Base-by-base conservation (phyloP, 2,797 vertebrate genomes). In the Myiothlypis chrysogaster region DNA sequence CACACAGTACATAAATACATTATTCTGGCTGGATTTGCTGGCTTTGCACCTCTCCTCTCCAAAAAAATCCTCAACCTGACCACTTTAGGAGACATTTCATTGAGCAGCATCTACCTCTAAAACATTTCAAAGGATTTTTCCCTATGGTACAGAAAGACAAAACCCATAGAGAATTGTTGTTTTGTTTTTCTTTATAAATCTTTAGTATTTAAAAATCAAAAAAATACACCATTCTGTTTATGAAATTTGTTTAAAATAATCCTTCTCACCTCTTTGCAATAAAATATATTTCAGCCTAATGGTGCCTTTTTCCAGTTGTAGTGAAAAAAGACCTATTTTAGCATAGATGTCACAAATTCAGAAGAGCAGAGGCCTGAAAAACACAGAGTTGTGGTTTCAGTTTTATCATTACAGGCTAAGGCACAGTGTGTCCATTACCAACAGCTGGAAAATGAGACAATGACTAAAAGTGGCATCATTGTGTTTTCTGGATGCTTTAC, bases 361-460 rank as follows among this genome's bases (percentile, higher is more conserved):
- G 57, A 94, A 89, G 41, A 92, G 41, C 61, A 56, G 66, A 91
- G 63, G 83, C 44, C 63, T 68, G 17, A 61, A 87, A 93, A 94
- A 89, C 49, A 73, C 27, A n/a, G 41, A 73, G 25, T 11, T 11
- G 11, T 87, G 57, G 64, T 43, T 66, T 87, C 80, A 59, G 68
- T 89, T 94, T 85, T 83, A 55, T 66, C 91, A 57, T 82, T 69
- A 9, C 32, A 89, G 77, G 13, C 46, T 56, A 41, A 90, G 63
- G 60, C 52, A 49, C 25, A 60, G 24, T 34, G 17, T 59, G 34
- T 69, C 75, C 52, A 25, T 79, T 92, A 66, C 61, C 70, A 91
- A 81, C 68, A 93, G 55, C 83, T 90, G 86, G 76, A 93, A 93
- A 94, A 94, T 53, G 64, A 94, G 90, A 80, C 71, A 89, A 86